These are phyloP conservation scores for Philypnodon macrostomus DNA, from an alignment of 2,797 vertebrate species.

Conservation along the genomic window DNA sequence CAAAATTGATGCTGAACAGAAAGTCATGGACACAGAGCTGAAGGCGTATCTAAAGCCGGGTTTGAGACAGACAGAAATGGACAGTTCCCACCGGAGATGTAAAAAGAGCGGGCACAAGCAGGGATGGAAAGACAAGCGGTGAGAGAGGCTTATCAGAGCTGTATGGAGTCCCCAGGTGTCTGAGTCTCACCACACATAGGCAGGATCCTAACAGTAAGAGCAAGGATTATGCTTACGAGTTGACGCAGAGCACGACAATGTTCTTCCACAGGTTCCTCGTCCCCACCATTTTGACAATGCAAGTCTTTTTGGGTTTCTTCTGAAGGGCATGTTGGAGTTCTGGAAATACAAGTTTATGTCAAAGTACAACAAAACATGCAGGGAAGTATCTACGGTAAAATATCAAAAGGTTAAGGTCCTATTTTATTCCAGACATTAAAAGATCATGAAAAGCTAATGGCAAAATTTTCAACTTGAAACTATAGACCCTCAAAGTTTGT, in stretches of 20 bases:
- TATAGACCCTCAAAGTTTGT: too few species aligned
- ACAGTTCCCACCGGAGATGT: conserved; percentile 31
- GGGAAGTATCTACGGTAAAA: too few species aligned
- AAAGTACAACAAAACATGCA: too few species aligned
- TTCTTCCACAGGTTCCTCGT: conserved; percentile 98
- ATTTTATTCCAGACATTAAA: too few species aligned
- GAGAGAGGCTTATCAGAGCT: conserved; percentile 52
- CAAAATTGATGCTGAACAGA: conserved; percentile 60
- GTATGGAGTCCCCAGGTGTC: conserved; percentile 35
- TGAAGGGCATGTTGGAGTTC: conserved; percentile 87
- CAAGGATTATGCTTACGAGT: conserved; percentile 83
- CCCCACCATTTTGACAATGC: conserved; percentile 92
- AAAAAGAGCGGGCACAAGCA: conserved; percentile 35
- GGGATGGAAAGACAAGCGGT: conserved; percentile 20
- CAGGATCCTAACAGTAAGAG: not conserved
- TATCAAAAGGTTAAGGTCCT: too few species aligned
- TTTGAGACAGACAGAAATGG: conserved; percentile 23
- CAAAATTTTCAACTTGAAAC: too few species aligned
- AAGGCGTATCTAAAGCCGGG: conserved; percentile 34
- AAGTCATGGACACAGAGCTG: conserved; percentile 44
- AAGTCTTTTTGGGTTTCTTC: conserved; percentile 88
- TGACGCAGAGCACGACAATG: conserved; percentile 95
- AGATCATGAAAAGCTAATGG: too few species aligned
- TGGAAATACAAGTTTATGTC: conserved; percentile 76
- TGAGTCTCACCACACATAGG: conserved; percentile 11